Percentiles rank a stretch among this genome's conserved stretches.
These are phyloP conservation scores for Diplosoma virens DNA, from an alignment of 23 tunicate genomes.

Conservation along the genomic window DNA sequence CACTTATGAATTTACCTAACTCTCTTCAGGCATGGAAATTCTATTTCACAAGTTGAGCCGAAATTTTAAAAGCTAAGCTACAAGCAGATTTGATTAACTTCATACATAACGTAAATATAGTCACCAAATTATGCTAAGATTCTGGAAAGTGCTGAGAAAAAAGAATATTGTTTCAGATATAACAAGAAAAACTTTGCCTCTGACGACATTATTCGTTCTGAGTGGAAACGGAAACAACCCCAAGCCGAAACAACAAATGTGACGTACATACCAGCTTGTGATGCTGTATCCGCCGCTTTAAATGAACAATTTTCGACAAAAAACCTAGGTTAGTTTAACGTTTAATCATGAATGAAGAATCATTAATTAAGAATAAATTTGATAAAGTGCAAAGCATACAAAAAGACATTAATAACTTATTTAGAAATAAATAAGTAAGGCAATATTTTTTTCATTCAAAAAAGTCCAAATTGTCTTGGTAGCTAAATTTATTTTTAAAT, in stretches of 20 bases:
- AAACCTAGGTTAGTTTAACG: neutral
- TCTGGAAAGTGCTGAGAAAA: neutral
- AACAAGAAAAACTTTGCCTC: neutral
- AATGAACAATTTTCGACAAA: neutral
- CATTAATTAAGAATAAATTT: neutral
- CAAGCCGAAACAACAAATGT: neutral
- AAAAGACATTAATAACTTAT: neutral
- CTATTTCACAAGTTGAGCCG: neutral
- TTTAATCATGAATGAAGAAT: neutral
- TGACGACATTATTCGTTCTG: neutral
- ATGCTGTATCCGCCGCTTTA: conserved; percentile 2
- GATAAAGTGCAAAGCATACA: neutral
- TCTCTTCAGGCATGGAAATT: too few species aligned
- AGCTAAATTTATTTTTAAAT: too few species aligned
- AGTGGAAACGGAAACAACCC: neutral
- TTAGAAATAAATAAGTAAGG: too few species aligned
- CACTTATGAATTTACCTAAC: too few species aligned
- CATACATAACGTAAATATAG: too few species aligned
- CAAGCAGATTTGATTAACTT: too few species aligned
- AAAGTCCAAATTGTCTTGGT: too few species aligned
- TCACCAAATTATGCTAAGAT: too few species aligned
- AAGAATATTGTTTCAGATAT: neutral
- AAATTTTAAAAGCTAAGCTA: too few species aligned
- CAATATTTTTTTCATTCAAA: too few species aligned
- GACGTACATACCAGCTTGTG: neutral